Conservation (phyloP, 2,888 invertebrate species). For the Lottia gigantea region DNA sequence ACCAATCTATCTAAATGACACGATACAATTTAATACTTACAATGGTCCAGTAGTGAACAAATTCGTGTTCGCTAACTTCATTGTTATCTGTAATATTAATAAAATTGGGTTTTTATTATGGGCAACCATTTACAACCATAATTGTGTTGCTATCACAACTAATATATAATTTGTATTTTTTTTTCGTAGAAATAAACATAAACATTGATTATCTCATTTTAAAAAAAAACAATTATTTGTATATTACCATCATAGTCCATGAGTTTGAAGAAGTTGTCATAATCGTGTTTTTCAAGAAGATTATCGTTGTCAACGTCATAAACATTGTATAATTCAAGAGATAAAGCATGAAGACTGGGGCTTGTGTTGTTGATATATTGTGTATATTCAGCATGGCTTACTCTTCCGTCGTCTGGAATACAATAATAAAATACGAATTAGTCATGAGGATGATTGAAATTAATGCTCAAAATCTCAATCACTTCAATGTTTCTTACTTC, state of each 20-base stretch:
- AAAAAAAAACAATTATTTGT: too few relatives aligned
- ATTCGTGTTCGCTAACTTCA: not conserved
- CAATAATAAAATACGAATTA: too few relatives aligned
- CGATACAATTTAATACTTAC: too few relatives aligned
- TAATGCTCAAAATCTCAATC: too few relatives aligned
- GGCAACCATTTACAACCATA: too few relatives aligned
- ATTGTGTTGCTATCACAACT: too few relatives aligned
- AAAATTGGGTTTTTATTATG: too few relatives aligned
- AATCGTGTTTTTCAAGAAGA: conserved; percentile 24
- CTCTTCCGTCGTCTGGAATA: conserved; percentile 17
- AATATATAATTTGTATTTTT: too few relatives aligned
- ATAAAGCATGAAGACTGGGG: conserved; percentile 20
- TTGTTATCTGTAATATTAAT: not conserved
- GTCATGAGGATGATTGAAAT: too few relatives aligned
- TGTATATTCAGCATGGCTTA: conserved; percentile 24
- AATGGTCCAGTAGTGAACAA: not conserved
- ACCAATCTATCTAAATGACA: too few relatives aligned
- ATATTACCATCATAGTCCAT: conserved; percentile 21
- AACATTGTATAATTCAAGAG: conserved; percentile 25
- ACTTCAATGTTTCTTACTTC: not conserved
- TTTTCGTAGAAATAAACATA: too few relatives aligned
- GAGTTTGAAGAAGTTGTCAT: conserved; percentile 21
- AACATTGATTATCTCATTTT: too few relatives aligned
- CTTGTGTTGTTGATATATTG: conserved; percentile 15
- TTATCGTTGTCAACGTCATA: conserved; percentile 25